Conservation (phyloP, 2,113 vertebrate species). For the Uropsilus gracilis region DNA sequence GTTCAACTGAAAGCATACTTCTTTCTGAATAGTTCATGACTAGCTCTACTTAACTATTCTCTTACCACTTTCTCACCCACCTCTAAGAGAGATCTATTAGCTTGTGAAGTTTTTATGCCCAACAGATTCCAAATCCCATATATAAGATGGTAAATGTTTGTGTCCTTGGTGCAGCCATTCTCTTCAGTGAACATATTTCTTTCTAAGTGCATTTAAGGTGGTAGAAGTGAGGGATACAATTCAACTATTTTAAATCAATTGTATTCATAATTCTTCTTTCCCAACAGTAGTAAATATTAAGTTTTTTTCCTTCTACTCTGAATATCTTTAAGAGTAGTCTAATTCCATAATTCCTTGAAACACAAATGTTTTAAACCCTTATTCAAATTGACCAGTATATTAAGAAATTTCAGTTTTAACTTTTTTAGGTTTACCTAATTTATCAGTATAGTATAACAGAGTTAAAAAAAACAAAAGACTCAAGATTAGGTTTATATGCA, state of each 20-base stretch:
- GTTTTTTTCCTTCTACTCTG: not conserved
- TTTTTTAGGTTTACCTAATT: not conserved
- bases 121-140: not conserved
- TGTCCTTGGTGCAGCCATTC: not conserved
- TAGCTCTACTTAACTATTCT: too few relatives aligned
- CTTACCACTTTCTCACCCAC: not conserved
- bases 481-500: not conserved
- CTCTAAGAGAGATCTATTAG: not conserved
- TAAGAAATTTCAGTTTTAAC: not conserved
- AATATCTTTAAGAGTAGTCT: not conserved
- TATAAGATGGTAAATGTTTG: not conserved
- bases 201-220: not conserved
- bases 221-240: not conserved
- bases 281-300: not conserved
- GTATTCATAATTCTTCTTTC: not conserved
- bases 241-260: not conserved
- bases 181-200: not conserved
- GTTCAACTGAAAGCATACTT: not conserved
- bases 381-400: not conserved
- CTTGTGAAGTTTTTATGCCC: not conserved
- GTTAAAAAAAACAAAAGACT: not conserved
- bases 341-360: not conserved
- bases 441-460: not conserved
- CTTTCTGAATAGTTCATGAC: too few relatives aligned
- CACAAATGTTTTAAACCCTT: not conserved